Evolutionary conservation across 2,113 vertebrate genomes (phyloP).

Genomic region (Astur gentilis): DNA sequence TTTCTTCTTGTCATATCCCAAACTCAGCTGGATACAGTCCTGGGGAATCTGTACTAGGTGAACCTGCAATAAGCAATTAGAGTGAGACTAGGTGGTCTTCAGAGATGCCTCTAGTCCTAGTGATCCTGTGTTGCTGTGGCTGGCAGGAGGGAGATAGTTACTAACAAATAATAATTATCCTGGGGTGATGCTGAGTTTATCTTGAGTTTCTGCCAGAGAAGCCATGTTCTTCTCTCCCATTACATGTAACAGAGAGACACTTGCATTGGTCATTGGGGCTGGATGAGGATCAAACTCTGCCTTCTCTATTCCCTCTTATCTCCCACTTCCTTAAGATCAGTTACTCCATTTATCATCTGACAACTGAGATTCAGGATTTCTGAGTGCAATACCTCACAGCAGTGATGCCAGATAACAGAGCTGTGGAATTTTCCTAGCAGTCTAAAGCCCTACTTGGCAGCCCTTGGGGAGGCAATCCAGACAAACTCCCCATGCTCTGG

Average conservation of each 20-base stretch:
- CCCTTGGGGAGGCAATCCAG: not conserved
- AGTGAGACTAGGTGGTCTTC: not conserved
- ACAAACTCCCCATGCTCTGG: not conserved
- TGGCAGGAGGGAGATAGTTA: not conserved
- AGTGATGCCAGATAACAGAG: not conserved
- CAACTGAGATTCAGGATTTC: not conserved
- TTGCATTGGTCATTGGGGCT: not conserved
- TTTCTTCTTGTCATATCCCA: not conserved
- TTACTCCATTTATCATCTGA: not conserved
- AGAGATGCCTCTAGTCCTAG: not conserved
- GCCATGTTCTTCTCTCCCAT: not conserved
- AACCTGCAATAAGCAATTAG: not conserved
- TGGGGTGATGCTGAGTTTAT: not conserved
- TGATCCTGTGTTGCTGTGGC: not conserved
- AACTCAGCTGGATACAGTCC: not conserved
- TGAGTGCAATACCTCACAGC: not conserved
- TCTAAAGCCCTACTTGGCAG: not conserved
- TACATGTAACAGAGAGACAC: not conserved
- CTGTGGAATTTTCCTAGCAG: constrained; percentile 7
- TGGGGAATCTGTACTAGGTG: not conserved
- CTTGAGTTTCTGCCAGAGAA: not conserved
- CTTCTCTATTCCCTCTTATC: not conserved
- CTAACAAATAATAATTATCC: not conserved
- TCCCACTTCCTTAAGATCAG: not conserved
- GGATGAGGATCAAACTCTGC: not conserved